Evolutionary conservation across 2,888 invertebrate genomes (phyloP), one percentile per base, ranked within the genome.

Genomic region (Idaea dimidiata): DNA sequence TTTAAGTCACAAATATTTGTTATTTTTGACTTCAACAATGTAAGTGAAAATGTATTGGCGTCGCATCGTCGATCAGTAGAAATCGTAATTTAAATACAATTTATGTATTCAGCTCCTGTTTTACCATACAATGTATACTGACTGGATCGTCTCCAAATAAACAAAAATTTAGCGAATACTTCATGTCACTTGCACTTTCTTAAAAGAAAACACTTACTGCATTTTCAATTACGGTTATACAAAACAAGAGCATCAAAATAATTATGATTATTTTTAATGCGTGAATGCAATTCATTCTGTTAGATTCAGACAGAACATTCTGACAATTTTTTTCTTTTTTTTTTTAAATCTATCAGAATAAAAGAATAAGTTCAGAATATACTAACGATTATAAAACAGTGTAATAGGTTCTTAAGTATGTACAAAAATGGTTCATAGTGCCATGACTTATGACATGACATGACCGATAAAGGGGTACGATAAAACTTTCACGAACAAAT

Each of bases 1-100:
- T 8, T 14, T 43, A 43, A 8, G 43, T 7, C 14, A 43, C 0
- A 43, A 1, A 43, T 43, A 43, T 43, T 43, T 43, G 43, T 43
- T 43, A 43, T 43, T 43, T 43, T 43, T 43, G 43, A 24, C 43
- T 10, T 43, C 2, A 43, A 43, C 43, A 43, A 43, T 43, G 81
- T 77, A 80, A 87, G 89, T 88, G 87, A 86, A 89, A 90, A 83
- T 85, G 75, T 70, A 71, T 72, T 77, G 72, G 66, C 72, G 73
- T 72, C 76, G 89, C 85, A 87, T 89, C 79, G 74, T 73, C 84
- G 86, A 89, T 84, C 76, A 89, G 90, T 89, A 91, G 91, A 91
- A 91, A 91, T 86, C 89, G 80, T 57, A 79, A 80, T 87, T 84
- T 84, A 80, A 84, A 87, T 89, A 84, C 83, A 80, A 79, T 84